Evolutionary conservation across 2,797 vertebrate genomes (phyloP).

Genomic region (Danio albolineatus): DNA sequence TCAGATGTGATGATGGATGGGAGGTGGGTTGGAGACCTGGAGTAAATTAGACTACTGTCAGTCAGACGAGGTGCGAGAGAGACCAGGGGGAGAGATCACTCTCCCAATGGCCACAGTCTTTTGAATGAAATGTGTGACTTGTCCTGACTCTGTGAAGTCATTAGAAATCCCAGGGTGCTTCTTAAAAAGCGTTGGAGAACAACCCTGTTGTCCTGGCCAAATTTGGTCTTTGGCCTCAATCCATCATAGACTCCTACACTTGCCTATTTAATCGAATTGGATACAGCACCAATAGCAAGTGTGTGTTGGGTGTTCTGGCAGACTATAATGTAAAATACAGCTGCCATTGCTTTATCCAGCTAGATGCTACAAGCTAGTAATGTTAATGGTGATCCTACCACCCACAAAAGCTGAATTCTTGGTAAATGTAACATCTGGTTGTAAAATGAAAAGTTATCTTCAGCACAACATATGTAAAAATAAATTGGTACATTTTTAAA

Average conservation of each 20-base stretch:
- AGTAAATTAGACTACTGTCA: not conserved
- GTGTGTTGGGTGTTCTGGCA: constrained; percentile 22
- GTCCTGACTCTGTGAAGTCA: not conserved
- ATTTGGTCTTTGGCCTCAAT: constrained; percentile 13
- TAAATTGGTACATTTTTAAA: not conserved
- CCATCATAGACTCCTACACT: constrained; percentile 21
- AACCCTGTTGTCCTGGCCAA: not conserved
- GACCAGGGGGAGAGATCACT: not conserved
- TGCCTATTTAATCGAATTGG: not conserved
- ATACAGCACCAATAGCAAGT: not conserved
- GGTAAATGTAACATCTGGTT: not conserved
- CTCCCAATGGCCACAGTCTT: not conserved
- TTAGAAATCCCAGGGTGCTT: not conserved
- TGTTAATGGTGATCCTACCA: not conserved
- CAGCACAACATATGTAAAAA: not conserved
- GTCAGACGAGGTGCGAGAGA: not conserved
- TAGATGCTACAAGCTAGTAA: constrained; percentile 10
- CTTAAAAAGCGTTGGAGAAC: not conserved
- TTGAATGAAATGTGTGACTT: not conserved
- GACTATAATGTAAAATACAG: not conserved
- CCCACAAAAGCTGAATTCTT: not conserved
- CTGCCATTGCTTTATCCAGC: not conserved
- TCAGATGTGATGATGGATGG: not conserved
- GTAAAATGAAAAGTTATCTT: not conserved
- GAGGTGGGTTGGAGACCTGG: not conserved